phyloP scores from a whole-genome alignment of 2,888 invertebrate species.

The Caenorhabditis angaria region DNA sequence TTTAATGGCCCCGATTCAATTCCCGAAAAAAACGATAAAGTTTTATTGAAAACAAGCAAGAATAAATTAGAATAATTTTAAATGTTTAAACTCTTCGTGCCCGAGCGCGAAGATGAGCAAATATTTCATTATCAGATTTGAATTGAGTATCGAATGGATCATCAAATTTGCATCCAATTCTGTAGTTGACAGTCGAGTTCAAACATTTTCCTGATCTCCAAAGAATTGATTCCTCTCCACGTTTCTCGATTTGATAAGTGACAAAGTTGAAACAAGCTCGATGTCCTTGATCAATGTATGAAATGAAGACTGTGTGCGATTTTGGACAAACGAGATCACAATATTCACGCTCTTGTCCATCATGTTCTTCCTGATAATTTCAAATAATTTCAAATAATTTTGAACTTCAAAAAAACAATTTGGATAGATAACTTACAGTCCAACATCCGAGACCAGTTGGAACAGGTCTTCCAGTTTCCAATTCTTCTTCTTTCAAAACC shows the following conservation, averaged over 20 bases:
- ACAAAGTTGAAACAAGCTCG: conserved; percentile 71
- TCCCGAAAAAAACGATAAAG: too few relatives aligned
- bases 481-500: conserved; percentile 66
- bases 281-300: conserved; percentile 64
- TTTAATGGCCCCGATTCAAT: too few relatives aligned
- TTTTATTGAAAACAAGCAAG: too few relatives aligned
- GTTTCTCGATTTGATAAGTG: conserved; percentile 69
- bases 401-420: not conserved
- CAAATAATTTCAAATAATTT: too few relatives aligned
- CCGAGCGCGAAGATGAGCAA: conserved; percentile 59
- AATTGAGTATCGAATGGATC: conserved; percentile 70
- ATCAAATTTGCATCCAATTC: conserved; percentile 71
- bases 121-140: conserved; percentile 67
- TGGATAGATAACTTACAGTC: conserved; percentile 37
- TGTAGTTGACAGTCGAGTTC: conserved; percentile 67
- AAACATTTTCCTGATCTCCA: conserved; percentile 70
- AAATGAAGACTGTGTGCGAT: conserved; percentile 68
- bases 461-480: conserved; percentile 62
- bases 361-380: conserved; percentile 66
- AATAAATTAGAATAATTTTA: too few relatives aligned
- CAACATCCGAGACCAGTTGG: conserved; percentile 69
- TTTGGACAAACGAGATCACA: conserved; percentile 71
- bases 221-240: conserved; percentile 57
- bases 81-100: conserved; percentile 47
- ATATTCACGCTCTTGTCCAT: conserved; percentile 68